Base-by-base conservation (phyloP, 2,797 vertebrate species). In the Silurus lanzhouensis region DNA sequence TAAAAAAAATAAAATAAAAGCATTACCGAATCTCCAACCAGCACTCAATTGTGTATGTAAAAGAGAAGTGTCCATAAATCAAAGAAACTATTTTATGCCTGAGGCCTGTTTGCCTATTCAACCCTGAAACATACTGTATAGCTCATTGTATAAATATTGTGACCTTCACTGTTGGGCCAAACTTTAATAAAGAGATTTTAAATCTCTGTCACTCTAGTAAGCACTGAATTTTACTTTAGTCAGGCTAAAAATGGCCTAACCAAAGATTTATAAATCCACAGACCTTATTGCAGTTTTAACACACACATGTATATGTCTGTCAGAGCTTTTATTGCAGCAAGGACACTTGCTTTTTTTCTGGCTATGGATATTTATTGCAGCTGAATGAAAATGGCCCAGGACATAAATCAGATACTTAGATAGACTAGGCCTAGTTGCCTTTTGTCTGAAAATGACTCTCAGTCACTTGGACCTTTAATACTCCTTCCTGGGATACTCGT, bases 341-440 rank as follows among this genome's bases (percentile, higher is more conserved):
- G 48, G 67, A 85, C 86, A 67, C 85, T 63, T 83, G 58, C 48
- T 25, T 44, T 81, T 71, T 44, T 76, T 38, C 63, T 85, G 20
- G 86, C 91, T 82, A 90, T 87, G 44, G 31, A 85, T 87, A 86
- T 91, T 91, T 81, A 84, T 84, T 85, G 83, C 90, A 86, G 67
- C 46, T 74, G 46, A 84, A 58, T 77, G 60, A 82, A 79, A 85
- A 52, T 63, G 79, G 70, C 19, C 74, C 44, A 64, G 70, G 31
- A 66, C 66, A 78, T 89, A 81, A 90, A 83, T 87, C 81, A 83
- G 77, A 44, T 48, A 55, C 57, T 52, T 55, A 44, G 27, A n/a
- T 46, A n/a, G 44, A 22, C 55, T 71, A 75, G 61, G 1, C 31
- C 61, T 14, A 6, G 27, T 76, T 74, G 44, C 44, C 25, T 60